Base-by-base conservation (phyloP, 2,113 vertebrate genomes). In the Anguilla rostrata region DNA sequence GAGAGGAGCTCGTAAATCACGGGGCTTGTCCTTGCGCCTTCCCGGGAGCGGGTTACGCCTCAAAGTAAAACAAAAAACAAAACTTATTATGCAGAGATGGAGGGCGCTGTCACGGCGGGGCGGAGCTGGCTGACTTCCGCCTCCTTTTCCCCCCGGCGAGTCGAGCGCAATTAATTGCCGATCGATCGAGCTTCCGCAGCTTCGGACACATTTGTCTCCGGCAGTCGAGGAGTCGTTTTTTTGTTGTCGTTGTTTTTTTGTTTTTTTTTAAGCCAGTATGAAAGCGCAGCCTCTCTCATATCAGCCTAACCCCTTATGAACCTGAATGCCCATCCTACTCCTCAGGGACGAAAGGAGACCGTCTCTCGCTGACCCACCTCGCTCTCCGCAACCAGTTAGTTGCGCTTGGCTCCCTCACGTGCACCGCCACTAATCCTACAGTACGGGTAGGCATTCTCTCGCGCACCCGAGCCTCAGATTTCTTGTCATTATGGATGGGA, bases 51-150 rank as follows among this genome's bases (percentile, higher is more conserved):
- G 92, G 89, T 92, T 89, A 92, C 94, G 90, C 94, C 95, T 91
- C 90, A 5, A 88, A 92, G 92, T 94, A 92, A 93, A 91, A 91
- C 94, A 94, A 95, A 34, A 34, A 34, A 94, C 90, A 92, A 93
- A 94, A 95, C 92, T 94, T 95, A 90, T 92, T 92, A 88, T 91
- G 91, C 60, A 88, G 92, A 95, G 94, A 96, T 94, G 92, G 93
- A 96, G 91, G 90, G 90, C 89, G 91, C 91, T 95, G 94, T 96
- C 94, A 95, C 86, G 82, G 9, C 16, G 14, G 56, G 40, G 56
- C 29, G 56, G 89, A 83, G 86, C 83, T 89, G 92, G 88, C 91
- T 88, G 90, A 90, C 89, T 53, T 84, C 49, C 66, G 29, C 87
- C 79, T 85, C 88, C 86, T 89, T 82, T 83, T 78, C 83, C 83